Evolutionary conservation across 2,113 vertebrate genomes (phyloP), one percentile per base, ranked within the genome.

Genomic region (Dasyprocta punctata): DNA sequence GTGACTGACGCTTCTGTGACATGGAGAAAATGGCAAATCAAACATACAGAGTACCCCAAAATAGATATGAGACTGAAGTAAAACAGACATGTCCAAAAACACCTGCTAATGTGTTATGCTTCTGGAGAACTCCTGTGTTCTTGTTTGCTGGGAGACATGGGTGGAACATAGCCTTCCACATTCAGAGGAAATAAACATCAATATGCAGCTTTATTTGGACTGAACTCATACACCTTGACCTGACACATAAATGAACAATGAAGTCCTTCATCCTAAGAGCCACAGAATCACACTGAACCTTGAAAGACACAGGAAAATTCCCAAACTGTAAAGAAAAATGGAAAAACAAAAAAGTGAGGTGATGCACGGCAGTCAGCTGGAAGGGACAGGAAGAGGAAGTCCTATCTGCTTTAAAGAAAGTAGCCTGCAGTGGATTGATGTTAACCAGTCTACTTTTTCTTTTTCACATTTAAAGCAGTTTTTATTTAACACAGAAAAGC

Each of bases 1-100:
- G 26, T 41, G 24, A 58, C 33, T 26, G 26, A 14, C 14, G 10
- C 17, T 67, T 58, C 10, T 17, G 19, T 30, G 26, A 49, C 24
- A 28, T 24, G 24, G 13, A 82, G 30, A 28, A 49, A 13, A 1
- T 36, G 0, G 1, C 1, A 1, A n/a, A 5, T 47, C 22, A n/a
- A 20, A 33, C 1, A 3, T 33, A 41, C 5, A 8, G 44, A 84
- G 26, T 28, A 92, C 17, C 1, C 30, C 7, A 10, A 63, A 33
- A 67, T 41, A 0, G 54, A 13, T 44, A 33, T 58, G 5, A 36
- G 49, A 12, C 17, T 19, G 77, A 2, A 20, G 14, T 0, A 19
- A 24, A 19, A 19, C 1, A 36, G 3, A 52, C 28, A 8, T 3
- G 9, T 16, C 30, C 16, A 52, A 33, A 28, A 33, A 49, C 30